phyloP scores from a whole-genome alignment of 2,113 vertebrate genomes.

The Phyllopteryx taeniolatus region DNA sequence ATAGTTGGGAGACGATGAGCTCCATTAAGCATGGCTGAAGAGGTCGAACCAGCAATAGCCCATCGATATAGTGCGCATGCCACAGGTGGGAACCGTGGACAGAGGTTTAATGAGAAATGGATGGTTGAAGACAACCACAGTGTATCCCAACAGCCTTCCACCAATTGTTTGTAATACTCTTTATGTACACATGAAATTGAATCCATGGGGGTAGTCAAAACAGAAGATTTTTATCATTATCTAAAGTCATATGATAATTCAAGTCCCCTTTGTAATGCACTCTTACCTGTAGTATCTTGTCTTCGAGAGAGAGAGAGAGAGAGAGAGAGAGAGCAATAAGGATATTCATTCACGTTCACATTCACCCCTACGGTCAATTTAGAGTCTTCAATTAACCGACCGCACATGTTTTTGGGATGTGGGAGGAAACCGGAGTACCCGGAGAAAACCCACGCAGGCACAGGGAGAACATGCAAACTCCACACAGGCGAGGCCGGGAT shows the following conservation, averaged over 20 bases:
- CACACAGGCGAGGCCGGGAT: no score
- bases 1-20: slow-evolving; percentile 66
- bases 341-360: no score
- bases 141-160: not conserved
- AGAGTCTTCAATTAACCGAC: no score
- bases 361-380: no score
- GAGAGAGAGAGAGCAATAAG: no score
- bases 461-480: no score
- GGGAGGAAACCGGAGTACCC: no score
- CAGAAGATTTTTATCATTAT: not conserved
- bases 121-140: not conserved
- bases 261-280: not conserved
- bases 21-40: slow-evolving; percentile 76
- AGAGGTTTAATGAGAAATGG: not conserved
- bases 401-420: no score
- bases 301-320: not conserved
- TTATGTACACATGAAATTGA: not conserved
- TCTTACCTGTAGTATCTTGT: not conserved
- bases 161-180: not conserved
- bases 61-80: slow-evolving; percentile 20
- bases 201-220: not conserved
- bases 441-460: no score
- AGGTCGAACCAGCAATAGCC: slow-evolving; percentile 38
- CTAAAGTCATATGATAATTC: not conserved
- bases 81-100: slow-evolving; percentile 32